Conservation (phyloP, 1,140 invertebrate genomes). For the Tetragnatha versicolor region DNA sequence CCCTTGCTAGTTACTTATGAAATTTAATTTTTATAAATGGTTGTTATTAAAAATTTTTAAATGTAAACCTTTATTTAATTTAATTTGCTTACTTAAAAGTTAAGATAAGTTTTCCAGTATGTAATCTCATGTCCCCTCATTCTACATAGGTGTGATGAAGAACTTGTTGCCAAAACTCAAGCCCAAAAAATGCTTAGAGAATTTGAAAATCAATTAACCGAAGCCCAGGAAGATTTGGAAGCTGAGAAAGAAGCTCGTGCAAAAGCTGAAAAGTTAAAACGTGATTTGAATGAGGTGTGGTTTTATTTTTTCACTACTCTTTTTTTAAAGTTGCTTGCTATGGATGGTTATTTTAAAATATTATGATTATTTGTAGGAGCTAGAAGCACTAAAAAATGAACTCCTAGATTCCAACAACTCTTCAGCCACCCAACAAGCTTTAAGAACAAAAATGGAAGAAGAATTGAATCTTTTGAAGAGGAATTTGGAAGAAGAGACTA, state of each 20-base stretch:
- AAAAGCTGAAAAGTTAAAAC: constrained; percentile 93
- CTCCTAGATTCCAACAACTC: constrained; percentile 93
- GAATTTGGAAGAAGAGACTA: constrained; percentile 86
- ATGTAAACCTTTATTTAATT: no score
- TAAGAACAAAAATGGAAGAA: constrained; percentile 92
- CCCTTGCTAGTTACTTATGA: no score
- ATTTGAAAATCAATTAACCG: constrained; percentile 78
- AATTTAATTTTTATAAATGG: no score
- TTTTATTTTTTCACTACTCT: background rate
- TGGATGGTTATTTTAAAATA: background rate
- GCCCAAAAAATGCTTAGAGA: constrained; percentile 90
- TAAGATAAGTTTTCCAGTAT: no score
- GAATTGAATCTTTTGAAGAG: constrained; percentile 92
- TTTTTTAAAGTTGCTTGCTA: background rate
- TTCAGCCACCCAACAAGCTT: constrained; percentile 90
- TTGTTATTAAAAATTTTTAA: no score
- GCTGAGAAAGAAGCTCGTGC: constrained; percentile 87
- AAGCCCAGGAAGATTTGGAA: constrained; percentile 92
- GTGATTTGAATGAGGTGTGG: constrained; percentile 84
- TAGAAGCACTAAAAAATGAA: constrained; percentile 96
- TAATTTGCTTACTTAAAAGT: no score
- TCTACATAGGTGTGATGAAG: constrained; percentile 90
- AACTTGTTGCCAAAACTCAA: constrained; percentile 81
- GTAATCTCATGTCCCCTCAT: no score
- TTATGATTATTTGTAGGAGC: constrained; percentile 68